Evolutionary conservation across 2,888 invertebrate species (phyloP).

Genomic region (Hirtodrosophila confusa): DNA sequence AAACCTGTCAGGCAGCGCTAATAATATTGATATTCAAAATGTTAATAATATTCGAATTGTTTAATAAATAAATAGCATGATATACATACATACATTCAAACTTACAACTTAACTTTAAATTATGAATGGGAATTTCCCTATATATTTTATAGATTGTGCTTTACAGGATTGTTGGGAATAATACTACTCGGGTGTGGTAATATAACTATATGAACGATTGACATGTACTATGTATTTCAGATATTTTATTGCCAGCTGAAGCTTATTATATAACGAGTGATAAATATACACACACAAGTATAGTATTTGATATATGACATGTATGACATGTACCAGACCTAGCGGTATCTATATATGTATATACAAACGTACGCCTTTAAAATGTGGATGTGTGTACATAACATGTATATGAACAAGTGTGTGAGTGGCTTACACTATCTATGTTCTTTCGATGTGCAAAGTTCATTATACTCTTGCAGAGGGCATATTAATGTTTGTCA

Average conservation of each 20-base stretch:
- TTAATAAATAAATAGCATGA: constrained; percentile 72
- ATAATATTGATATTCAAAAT: constrained; percentile 72
- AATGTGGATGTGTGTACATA: not conserved
- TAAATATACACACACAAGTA: constrained; percentile 12
- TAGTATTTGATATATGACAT: not conserved
- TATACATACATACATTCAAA: constrained; percentile 32
- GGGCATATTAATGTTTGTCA: too few relatives aligned
- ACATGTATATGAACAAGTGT: not conserved
- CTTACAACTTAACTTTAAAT: not conserved
- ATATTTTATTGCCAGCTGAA: constrained; percentile 1
- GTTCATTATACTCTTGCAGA: constrained; percentile 16
- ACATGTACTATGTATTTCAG: not conserved
- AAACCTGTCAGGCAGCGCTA: constrained; percentile 63
- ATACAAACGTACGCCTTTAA: not conserved
- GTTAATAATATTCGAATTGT: constrained; percentile 78
- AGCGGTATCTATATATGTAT: not conserved
- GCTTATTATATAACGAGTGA: constrained; percentile 26
- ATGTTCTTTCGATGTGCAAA: constrained; percentile 32
- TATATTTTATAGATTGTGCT: not conserved
- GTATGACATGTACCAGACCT: not conserved
- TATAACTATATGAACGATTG: not conserved
- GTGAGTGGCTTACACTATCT: constrained; percentile 8
- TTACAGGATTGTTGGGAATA: not conserved
- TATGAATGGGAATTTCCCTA: constrained; percentile 15
- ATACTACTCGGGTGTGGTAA: too few relatives aligned